Conservation (phyloP, 2,113 vertebrate species). For the Gobius niger region DNA sequence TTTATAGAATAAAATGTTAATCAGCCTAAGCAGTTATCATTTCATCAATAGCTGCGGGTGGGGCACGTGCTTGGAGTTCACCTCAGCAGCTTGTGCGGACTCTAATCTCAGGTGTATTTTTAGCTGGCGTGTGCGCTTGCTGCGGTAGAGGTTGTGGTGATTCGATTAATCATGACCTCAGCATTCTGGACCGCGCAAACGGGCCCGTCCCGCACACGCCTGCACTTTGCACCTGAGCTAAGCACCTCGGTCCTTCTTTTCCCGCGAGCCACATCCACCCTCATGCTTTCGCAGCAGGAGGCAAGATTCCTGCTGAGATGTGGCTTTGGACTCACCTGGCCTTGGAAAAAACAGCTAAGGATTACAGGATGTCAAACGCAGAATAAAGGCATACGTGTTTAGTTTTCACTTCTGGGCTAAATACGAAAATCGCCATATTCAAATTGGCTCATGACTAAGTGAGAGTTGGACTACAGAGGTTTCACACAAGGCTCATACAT, state of each 20-base stretch:
- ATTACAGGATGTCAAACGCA: background rate
- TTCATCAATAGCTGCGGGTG: slow-evolving; percentile 27
- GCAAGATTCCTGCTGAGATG: background rate
- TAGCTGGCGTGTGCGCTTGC: slow-evolving; percentile 35
- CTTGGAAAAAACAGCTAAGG: background rate
- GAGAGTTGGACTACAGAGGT: background rate
- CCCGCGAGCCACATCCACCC: background rate
- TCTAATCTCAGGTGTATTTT: slow-evolving; percentile 65
- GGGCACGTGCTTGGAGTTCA: slow-evolving; percentile 23
- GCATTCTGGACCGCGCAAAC: slow-evolving; percentile 30
- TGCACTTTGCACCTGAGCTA: slow-evolving; percentile 36
- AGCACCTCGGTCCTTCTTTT: background rate
- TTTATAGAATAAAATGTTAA: background rate
- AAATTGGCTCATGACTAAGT: background rate
- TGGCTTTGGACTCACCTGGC: background rate
- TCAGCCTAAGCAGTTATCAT: slow-evolving; percentile 15
- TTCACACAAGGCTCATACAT: slow-evolving; percentile 27
- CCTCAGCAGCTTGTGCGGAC: slow-evolving; percentile 39
- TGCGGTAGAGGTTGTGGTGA: slow-evolving; percentile 36
- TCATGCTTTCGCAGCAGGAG: background rate
- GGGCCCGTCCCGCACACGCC: slow-evolving; percentile 28
- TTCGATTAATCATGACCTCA: slow-evolving; percentile 56
- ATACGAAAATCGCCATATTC: background rate
- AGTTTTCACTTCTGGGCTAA: background rate
- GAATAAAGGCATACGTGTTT: background rate